Conservation (phyloP, 1,140 invertebrate genomes). For the Eriocheir sinensis region DNA sequence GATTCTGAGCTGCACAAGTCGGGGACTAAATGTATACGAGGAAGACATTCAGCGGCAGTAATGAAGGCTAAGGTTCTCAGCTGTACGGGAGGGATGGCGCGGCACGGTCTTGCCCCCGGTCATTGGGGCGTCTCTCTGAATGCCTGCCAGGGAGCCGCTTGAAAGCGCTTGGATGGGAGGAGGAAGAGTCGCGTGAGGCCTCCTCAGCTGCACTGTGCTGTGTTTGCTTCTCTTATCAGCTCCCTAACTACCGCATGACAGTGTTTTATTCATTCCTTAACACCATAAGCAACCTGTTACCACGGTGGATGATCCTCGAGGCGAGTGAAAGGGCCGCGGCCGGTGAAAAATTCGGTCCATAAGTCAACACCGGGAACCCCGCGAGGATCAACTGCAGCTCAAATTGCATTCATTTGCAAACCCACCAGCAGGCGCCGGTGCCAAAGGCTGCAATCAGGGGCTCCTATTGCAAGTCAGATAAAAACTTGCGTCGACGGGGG, state of each 20-base stretch:
- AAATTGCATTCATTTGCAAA: conserved; percentile 70
- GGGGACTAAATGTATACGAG: not conserved
- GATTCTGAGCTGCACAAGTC: not conserved
- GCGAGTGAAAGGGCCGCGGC: not conserved
- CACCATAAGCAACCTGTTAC: not conserved
- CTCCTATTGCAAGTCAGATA: conserved; percentile 61
- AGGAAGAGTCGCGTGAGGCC: conserved; percentile 40
- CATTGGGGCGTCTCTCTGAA: conserved; percentile 60
- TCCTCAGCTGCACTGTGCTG: conserved; percentile 27
- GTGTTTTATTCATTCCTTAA: not conserved
- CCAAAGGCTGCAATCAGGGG: conserved; percentile 69
- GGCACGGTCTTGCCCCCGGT: conserved; percentile 57
- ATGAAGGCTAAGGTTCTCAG: conserved; percentile 34
- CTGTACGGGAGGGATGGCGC: conserved; percentile 28
- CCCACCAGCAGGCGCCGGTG: conserved; percentile 65
- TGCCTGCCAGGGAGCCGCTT: conserved; percentile 67
- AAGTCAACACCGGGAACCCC: conserved; percentile 44
- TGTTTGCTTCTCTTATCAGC: not conserved
- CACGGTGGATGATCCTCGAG: not conserved
- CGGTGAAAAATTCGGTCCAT: not conserved
- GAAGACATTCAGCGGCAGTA: not conserved
- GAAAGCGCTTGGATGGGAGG: conserved; percentile 62
- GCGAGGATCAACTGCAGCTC: conserved; percentile 53
- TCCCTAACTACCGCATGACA: not conserved
- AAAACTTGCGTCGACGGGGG: conserved; percentile 54